Percentiles rank a stretch among this genome's conserved stretches.
phyloP scores from a whole-genome alignment of 2,113 vertebrate species.

The Serinus canaria region DNA sequence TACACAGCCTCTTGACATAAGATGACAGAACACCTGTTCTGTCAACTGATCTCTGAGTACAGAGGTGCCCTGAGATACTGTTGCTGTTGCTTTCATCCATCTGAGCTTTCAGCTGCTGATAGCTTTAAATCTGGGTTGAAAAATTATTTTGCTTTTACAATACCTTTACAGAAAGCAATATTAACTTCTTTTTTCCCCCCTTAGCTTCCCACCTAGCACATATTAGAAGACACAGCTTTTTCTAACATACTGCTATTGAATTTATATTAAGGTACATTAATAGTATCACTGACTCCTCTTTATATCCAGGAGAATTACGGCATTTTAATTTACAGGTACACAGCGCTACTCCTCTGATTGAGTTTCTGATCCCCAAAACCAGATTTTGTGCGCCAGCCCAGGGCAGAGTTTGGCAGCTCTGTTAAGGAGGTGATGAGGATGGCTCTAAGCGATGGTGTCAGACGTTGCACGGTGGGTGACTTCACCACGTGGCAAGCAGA shows the following conservation, averaged over 20 bases:
- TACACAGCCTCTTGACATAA: background rate
- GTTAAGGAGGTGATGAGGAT: background rate
- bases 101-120: background rate
- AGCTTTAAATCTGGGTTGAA: background rate
- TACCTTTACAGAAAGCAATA: background rate
- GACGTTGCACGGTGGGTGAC: background rate
- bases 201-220: background rate
- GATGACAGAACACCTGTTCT: background rate
- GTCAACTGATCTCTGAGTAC: background rate
- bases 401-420: background rate
- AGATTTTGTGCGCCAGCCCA: background rate
- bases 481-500: background rate
- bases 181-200: background rate
- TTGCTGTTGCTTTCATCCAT: background rate
- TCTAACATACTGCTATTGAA: background rate
- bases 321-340: background rate
- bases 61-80: background rate
- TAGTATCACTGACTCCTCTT: background rate
- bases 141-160: background rate
- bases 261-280: background rate
- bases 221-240: background rate
- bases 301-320: background rate
- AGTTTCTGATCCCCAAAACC: background rate
- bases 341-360: background rate
- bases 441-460: background rate